A percentile compares a stretch with the other conserved stretches of the same genome.
These are phyloP conservation scores for Eudasyphora cyanicolor DNA, from an alignment of 2,888 invertebrate species.

Conservation along the genomic window DNA sequence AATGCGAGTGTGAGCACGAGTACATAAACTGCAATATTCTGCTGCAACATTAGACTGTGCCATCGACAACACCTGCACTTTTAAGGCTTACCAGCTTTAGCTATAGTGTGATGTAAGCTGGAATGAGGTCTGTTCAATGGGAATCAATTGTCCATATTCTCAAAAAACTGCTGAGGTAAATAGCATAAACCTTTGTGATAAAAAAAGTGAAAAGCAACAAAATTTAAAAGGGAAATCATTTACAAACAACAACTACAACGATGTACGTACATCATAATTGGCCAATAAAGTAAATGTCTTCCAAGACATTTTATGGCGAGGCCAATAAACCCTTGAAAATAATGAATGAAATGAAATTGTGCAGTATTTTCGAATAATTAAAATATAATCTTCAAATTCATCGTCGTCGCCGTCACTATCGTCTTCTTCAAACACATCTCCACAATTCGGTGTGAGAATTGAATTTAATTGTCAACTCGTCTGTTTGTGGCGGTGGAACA, in stretches of 20 bases:
- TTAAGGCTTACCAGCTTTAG: slow-evolving; percentile 65
- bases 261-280: too few species aligned
- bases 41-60: slow-evolving; percentile 9
- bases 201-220: too few species aligned
- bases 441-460: slow-evolving; percentile 61
- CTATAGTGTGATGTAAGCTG: neutral
- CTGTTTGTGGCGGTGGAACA: slow-evolving; percentile 9
- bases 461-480: slow-evolving; percentile 60
- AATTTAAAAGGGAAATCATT: slow-evolving; percentile 9
- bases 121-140: neutral
- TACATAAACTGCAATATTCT: slow-evolving; percentile 18
- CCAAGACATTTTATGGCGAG: neutral
- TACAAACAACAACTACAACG: neutral
- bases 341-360: slow-evolving; percentile 1
- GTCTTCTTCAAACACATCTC: too few species aligned
- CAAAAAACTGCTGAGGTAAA: neutral
- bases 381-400: slow-evolving; percentile 45
- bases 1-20: slow-evolving; percentile 46
- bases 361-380: slow-evolving; percentile 45
- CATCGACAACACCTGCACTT: slow-evolving; percentile 65
- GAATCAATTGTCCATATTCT: too few species aligned
- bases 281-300: neutral
- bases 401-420: slow-evolving; percentile 38
- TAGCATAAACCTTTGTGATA: neutral
- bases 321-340: slow-evolving; percentile 50